Evolutionary conservation across 2,113 vertebrate genomes (phyloP).

Genomic region (Ploceus nigricollis): DNA sequence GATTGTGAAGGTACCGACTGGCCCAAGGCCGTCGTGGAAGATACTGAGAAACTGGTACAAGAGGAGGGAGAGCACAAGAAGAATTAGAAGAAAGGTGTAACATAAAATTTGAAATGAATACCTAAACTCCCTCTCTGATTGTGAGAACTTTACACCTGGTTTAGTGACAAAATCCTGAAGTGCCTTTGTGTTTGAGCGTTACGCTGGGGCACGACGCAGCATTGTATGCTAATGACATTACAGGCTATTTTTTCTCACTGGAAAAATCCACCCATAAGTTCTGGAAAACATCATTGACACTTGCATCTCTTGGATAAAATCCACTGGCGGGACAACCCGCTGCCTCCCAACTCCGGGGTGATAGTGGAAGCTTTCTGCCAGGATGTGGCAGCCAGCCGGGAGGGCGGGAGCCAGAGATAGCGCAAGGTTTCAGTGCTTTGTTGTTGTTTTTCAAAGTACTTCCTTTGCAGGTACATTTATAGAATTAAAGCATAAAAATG

Average conservation of each 20-base stretch:
- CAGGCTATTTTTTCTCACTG: not conserved
- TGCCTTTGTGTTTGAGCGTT: not conserved
- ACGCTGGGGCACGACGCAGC: rapidly evolving
- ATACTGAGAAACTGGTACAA: not conserved
- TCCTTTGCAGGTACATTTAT: not conserved
- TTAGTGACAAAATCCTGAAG: not conserved
- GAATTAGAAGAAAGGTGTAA: not conserved
- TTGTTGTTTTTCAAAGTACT: not conserved
- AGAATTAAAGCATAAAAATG: not conserved
- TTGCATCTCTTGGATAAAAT: not conserved
- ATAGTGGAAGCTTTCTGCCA: not conserved
- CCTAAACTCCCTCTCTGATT: not conserved
- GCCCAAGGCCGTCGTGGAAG: rapidly evolving
- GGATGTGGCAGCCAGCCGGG: not conserved
- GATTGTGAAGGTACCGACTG: not conserved
- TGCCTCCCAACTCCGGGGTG: not conserved
- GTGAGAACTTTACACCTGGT: not conserved
- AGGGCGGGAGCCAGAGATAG: not conserved
- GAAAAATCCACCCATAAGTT: not conserved
- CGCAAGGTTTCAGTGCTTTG: not conserved
- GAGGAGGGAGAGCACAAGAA: not conserved
- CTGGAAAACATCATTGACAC: conserved; percentile 2
- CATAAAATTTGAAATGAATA: not conserved
- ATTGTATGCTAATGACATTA: not conserved
- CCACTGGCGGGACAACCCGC: not conserved